Evolutionary conservation across 2,113 vertebrate genomes (phyloP).

Genomic region (Erythrolamprus reginae): DNA sequence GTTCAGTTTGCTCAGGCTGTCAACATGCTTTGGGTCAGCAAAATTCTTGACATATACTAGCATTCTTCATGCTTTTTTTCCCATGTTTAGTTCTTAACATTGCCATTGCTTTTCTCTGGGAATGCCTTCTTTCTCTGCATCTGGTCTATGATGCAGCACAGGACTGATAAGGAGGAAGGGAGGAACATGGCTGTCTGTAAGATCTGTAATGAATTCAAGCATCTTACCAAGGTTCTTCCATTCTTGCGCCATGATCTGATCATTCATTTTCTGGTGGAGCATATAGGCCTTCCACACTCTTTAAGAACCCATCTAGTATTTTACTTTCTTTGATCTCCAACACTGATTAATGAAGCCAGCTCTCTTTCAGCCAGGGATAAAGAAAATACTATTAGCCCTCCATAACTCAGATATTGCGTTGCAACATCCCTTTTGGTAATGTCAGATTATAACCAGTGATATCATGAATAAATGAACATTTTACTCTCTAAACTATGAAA

Average conservation of each 20-base stretch:
- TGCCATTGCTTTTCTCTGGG: not conserved
- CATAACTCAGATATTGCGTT: slow-evolving; percentile 64
- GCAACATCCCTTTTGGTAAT: slow-evolving; percentile 62
- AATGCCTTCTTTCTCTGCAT: not conserved
- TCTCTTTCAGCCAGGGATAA: slow-evolving; percentile 59
- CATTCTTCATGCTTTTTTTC: not conserved
- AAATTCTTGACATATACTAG: not conserved
- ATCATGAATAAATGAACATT: slow-evolving; percentile 58
- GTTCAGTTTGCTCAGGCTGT: not conserved
- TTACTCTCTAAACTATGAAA: slow-evolving; percentile 58
- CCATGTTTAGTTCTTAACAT: not conserved
- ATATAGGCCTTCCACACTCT: slow-evolving; percentile 43
- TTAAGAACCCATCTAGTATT: slow-evolving; percentile 62
- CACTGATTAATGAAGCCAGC: slow-evolving; percentile 60
- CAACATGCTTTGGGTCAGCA: not conserved
- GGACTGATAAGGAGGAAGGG: slow-evolving; percentile 1
- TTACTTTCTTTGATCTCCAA: slow-evolving; percentile 33
- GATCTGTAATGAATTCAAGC: not conserved
- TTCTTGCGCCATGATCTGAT: not conserved
- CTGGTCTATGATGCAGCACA: not conserved
- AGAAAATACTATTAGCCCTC: slow-evolving; percentile 63
- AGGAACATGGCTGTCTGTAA: not conserved
- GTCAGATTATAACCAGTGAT: slow-evolving; percentile 60
- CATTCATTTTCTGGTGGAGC: slow-evolving; percentile 14
- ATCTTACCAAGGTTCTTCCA: not conserved